phyloP scores from a whole-genome alignment of 2,797 vertebrate genomes.

The Mormyrops attenuatus region DNA sequence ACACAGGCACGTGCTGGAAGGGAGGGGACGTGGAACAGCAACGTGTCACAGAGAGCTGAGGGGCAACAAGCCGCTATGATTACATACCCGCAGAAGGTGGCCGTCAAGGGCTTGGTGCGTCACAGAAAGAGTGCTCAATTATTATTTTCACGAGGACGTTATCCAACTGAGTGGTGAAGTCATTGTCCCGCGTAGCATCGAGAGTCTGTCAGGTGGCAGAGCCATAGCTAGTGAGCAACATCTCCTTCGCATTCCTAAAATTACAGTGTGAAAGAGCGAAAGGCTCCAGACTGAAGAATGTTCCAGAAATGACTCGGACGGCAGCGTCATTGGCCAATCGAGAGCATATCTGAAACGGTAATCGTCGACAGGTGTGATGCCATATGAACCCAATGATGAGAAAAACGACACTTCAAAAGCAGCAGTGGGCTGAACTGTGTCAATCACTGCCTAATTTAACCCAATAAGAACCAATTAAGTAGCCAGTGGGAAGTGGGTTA shows the following conservation, averaged over 20 bases:
- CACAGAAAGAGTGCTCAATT: not conserved
- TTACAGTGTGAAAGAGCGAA: not conserved
- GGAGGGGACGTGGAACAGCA: not conserved
- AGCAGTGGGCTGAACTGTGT: not conserved
- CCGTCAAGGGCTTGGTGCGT: not conserved
- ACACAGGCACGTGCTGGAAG: not conserved
- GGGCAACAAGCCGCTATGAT: not conserved
- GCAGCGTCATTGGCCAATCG: not conserved
- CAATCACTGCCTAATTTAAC: conserved; percentile 11
- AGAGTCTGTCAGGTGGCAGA: not conserved
- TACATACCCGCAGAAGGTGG: not conserved
- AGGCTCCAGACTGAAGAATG: not conserved
- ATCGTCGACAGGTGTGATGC: not conserved
- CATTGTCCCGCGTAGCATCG: not conserved
- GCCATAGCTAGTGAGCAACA: not conserved
- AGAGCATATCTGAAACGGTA: not conserved
- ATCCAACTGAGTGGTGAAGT: not conserved
- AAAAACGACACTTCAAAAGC: not conserved
- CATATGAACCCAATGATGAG: conserved; percentile 1
- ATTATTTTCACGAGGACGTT: not conserved
- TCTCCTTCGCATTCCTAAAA: not conserved
- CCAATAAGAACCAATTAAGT: not conserved
- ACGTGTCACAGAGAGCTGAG: not conserved
- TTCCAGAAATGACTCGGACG: not conserved
- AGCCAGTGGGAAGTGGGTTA: conserved; percentile 4